Evolutionary conservation across 1,140 invertebrate species (phyloP).

Genomic region (Macrobrachium nipponense): DNA sequence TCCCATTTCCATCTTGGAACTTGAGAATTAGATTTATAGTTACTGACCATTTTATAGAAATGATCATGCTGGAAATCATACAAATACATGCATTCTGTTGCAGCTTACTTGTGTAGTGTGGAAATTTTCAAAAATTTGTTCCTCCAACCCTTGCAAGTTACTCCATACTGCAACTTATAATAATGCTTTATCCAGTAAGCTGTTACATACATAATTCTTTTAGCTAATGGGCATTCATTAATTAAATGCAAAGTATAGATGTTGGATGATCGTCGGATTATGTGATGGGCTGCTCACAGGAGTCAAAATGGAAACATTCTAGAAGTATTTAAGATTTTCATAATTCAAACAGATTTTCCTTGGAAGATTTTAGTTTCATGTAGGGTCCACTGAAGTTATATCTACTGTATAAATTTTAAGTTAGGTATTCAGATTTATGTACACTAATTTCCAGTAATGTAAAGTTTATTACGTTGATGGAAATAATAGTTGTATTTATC

Average conservation of each 20-base stretch:
- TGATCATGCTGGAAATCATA: conserved; percentile 15
- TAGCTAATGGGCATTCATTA: conserved; percentile 80
- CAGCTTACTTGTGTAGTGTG: conserved; percentile 29
- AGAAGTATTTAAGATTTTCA: neutral
- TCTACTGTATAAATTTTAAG: too few species aligned
- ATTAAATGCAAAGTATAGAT: conserved; percentile 91
- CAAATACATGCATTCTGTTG: neutral
- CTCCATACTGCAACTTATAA: conserved; percentile 52
- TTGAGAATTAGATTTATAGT: neutral
- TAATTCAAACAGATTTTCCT: too few species aligned
- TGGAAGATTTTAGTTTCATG: too few species aligned
- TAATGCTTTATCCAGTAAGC: conserved; percentile 55
- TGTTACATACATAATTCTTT: conserved; percentile 68
- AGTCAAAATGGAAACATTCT: neutral
- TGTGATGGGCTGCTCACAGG: conserved; percentile 18
- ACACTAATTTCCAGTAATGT: too few species aligned
- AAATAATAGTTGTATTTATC: too few species aligned
- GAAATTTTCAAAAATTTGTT: conserved; percentile 16
- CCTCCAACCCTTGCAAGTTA: conserved; percentile 70
- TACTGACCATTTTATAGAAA: conserved; percentile 16
- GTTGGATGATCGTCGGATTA: conserved; percentile 70
- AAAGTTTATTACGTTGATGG: too few species aligned
- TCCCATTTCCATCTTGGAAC: conserved; percentile 18
- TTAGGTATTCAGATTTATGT: too few species aligned
- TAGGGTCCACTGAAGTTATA: too few species aligned